Evolutionary conservation across 2,113 vertebrate genomes (phyloP).

Genomic region (Anoplopoma fimbria): DNA sequence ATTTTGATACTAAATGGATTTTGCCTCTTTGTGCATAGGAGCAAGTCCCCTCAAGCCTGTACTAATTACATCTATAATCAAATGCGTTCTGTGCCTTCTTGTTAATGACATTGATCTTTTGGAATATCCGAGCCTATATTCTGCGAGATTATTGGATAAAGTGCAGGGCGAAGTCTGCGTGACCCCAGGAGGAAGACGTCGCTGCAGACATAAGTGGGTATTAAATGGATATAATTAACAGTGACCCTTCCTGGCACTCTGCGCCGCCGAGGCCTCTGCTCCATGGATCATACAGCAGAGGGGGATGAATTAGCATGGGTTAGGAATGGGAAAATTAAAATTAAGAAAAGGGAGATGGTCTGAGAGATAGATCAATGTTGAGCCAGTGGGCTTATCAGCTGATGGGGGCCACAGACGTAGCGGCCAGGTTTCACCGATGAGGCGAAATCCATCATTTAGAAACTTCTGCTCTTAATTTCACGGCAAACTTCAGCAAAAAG

Average conservation of each 20-base stretch:
- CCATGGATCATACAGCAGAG: constrained; percentile 79
- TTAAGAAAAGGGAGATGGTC: constrained; percentile 70
- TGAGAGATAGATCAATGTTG: constrained; percentile 73
- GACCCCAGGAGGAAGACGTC: constrained; percentile 81
- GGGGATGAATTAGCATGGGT: constrained; percentile 81
- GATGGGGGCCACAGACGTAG: constrained; percentile 56
- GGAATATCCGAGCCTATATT: constrained; percentile 86
- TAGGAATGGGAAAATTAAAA: constrained; percentile 78
- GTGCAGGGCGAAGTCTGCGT: constrained; percentile 83
- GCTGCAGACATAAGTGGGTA: constrained; percentile 87
- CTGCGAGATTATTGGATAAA: constrained; percentile 88
- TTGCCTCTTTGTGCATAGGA: constrained; percentile 75
- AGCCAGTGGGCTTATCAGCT: constrained; percentile 76
- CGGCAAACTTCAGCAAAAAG: constrained; percentile 42
- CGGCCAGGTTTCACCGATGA: constrained; percentile 40
- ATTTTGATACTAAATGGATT: constrained; percentile 83
- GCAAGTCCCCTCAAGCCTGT: constrained; percentile 74
- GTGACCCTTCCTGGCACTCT: constrained; percentile 85
- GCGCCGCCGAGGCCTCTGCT: constrained; percentile 68
- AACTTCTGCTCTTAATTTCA: constrained; percentile 46
- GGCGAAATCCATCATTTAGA: constrained; percentile 56
- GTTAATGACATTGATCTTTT: constrained; percentile 88
- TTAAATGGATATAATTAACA: constrained; percentile 90
- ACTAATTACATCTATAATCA: constrained; percentile 86
- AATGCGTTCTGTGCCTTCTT: constrained; percentile 83